Evolutionary conservation across 1,140 invertebrate species (phyloP).

Genomic region (Eupristina koningsbergeri): DNA sequence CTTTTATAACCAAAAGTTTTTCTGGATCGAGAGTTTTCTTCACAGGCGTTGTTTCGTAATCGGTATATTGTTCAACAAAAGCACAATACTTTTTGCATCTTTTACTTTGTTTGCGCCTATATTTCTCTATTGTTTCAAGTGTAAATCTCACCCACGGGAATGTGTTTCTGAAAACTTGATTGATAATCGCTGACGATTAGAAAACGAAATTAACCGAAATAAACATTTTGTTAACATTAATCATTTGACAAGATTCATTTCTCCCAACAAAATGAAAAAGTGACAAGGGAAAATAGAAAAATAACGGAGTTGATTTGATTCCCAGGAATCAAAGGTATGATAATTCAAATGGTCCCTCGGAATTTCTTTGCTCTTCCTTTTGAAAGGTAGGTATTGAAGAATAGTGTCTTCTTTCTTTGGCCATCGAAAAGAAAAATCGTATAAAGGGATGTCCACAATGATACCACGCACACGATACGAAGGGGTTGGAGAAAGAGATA

Average conservation of each 20-base stretch:
- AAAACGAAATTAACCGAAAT: not conserved
- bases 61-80: conserved; percentile 14
- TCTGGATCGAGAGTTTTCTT: not conserved
- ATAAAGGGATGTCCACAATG: not conserved
- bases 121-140: not conserved
- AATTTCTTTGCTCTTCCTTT: not conserved
- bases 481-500: not conserved
- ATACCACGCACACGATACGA: not conserved
- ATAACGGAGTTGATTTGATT: not conserved
- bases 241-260: too few relatives aligned
- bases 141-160: conserved; percentile 27
- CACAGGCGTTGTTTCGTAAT: conserved; percentile 6
- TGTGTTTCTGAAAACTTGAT: not conserved
- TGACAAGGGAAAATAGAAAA: not conserved
- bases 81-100: not conserved
- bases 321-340: not conserved
- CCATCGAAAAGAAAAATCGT: not conserved
- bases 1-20: conserved; percentile 43
- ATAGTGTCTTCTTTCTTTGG: not conserved
- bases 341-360: not conserved
- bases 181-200: not conserved
- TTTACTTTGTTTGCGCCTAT: not conserved
- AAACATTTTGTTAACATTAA: not conserved
- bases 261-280: not conserved
- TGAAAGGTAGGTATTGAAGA: not conserved